These are phyloP conservation scores for Siniperca knerii DNA, from an alignment of 2,113 vertebrate species.

Conservation along the genomic window DNA sequence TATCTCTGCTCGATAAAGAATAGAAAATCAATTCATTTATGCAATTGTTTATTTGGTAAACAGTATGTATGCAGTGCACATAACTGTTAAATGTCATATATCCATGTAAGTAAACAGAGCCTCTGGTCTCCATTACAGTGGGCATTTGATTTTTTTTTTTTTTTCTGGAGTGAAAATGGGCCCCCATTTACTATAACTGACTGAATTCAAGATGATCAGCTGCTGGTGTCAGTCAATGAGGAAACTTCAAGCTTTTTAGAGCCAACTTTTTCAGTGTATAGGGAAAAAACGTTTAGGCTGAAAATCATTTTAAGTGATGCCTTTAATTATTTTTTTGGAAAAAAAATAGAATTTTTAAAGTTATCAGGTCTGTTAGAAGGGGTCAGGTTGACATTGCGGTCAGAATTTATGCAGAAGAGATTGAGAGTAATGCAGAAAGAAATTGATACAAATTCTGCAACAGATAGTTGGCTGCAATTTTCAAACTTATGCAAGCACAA, in stretches of 20 bases:
- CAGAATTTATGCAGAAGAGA: background rate
- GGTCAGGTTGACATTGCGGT: background rate
- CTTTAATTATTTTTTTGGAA: background rate
- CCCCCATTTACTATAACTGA: background rate
- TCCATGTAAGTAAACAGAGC: background rate
- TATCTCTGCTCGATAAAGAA: background rate
- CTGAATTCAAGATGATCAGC: background rate
- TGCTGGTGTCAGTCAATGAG: background rate
- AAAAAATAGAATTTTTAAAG: background rate
- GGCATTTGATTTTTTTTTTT: too few species aligned
- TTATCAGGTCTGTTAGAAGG: background rate
- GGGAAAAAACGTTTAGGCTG: background rate
- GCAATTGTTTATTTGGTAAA: background rate
- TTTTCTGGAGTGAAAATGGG: background rate
- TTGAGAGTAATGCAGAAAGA: background rate
- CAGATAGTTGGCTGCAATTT: background rate
- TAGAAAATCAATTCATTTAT: background rate
- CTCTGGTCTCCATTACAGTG: background rate
- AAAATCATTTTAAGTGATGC: background rate
- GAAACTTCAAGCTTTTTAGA: background rate
- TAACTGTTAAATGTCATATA: background rate
- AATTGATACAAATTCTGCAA: background rate
- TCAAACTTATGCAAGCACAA: background rate
- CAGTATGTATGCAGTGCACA: background rate
- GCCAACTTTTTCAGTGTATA: background rate